Base-by-base conservation (phyloP, 2,113 vertebrate genomes). In the Eonycteris spelaea region DNA sequence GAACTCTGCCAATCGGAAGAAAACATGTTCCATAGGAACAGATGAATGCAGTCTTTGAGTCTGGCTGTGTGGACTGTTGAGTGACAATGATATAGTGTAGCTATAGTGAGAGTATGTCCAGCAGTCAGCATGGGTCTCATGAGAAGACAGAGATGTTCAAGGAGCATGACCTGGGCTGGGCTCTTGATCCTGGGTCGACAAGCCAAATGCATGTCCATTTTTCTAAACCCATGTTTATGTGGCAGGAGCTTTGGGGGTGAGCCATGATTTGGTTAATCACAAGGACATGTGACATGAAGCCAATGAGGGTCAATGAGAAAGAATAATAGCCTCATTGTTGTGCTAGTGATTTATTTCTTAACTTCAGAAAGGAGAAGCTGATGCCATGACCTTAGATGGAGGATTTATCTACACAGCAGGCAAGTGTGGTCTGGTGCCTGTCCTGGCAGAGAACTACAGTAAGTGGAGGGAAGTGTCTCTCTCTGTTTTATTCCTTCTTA, bases 351-450 rank as follows among this genome's bases (percentile, higher is more conserved):
- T 82, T 87, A 26, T 73, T 94, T 93, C 94, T 93, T 95, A 55
- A 7, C 97, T 97, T 85, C 97, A 99, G 99, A 98, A 98, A 94
- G 97, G 98, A 83, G 99, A 99, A 68, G 99, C 99, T 7, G 99
- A 99, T 65, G 99, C 99, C 5, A 96, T 99, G 67, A 98, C 98
- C 71, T 94, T 99, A 43, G 99, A 99, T 7, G 99, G 99, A 97
- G 99, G 99, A 19, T 97, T 99, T 70, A 96, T 99, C 93, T 99
- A 98, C 94, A 98, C 98, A 15, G 99, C 99, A 16, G 99, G 99
- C 0, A 97, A 98, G 78, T 99, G 99, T 70, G 99, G 99, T 3
- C 84, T 98, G 78, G 97, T 97, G 19, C 97, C 97, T 12, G 89
- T 97, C 63, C 91, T 97, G 95, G 96, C 82, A 7, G 97, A 97